phyloP scores from a whole-genome alignment of 2,797 vertebrate species.

The Spinus pinus region DNA sequence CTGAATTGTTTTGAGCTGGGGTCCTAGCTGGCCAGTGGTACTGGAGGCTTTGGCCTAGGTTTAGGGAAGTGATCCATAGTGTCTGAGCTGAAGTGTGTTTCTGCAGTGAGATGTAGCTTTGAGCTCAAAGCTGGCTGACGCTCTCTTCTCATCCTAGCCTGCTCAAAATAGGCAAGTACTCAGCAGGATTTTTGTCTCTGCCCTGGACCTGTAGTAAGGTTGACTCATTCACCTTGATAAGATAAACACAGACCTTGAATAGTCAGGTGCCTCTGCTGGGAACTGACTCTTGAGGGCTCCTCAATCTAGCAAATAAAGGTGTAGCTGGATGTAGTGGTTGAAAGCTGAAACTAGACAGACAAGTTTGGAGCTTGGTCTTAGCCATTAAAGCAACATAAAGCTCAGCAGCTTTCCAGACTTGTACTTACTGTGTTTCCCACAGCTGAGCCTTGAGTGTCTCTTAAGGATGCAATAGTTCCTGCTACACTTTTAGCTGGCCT shows the following conservation, averaged over 20 bases:
- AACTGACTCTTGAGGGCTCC: slow-evolving; percentile 39
- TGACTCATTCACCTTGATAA: slow-evolving; percentile 53
- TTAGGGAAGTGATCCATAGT: background rate
- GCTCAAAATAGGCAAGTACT: background rate
- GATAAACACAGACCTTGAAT: slow-evolving; percentile 28
- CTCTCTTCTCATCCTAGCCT: background rate
- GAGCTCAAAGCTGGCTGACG: background rate
- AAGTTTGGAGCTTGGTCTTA: background rate
- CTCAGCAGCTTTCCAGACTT: background rate
- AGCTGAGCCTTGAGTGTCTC: background rate
- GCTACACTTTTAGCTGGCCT: background rate
- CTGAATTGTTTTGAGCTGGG: background rate
- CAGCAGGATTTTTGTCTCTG: background rate
- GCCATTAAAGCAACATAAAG: background rate
- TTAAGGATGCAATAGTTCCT: background rate
- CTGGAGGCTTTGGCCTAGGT: background rate
- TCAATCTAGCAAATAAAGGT: slow-evolving; percentile 59
- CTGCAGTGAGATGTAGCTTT: background rate
- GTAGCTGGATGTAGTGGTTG: slow-evolving; percentile 52
- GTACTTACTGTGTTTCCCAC: background rate
- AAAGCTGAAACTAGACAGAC: slow-evolving; percentile 39
- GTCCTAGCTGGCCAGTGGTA: background rate
- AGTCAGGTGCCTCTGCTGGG: slow-evolving; percentile 15
- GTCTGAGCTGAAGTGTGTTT: background rate
- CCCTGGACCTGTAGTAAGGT: background rate